phyloP scores from a whole-genome alignment of 2,797 vertebrate genomes.

The Alfaro cultratus region DNA sequence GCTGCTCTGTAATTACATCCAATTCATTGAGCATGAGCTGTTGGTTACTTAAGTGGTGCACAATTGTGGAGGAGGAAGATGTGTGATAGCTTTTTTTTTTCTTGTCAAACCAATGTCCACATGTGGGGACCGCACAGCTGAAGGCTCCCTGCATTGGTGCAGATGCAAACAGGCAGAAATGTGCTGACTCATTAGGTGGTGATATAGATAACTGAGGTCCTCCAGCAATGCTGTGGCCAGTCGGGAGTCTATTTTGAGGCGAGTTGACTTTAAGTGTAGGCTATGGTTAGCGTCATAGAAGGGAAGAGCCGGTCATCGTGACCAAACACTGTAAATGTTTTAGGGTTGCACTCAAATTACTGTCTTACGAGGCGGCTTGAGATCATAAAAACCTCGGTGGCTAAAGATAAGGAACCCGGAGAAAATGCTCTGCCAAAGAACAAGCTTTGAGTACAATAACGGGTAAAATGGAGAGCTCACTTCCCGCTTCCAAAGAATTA shows the following conservation, averaged over 20 bases:
- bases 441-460: neutral
- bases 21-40: conserved; percentile 54
- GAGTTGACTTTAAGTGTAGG: conserved; percentile 62
- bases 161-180: conserved; percentile 61
- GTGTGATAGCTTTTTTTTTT: conserved; percentile 12
- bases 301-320: conserved; percentile 30
- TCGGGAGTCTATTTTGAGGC: conserved; percentile 64
- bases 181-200: conserved; percentile 58
- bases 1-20: conserved; percentile 64
- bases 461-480: neutral
- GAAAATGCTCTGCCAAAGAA: neutral
- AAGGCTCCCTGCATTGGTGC: conserved; percentile 37
- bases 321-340: conserved; percentile 39
- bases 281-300: conserved; percentile 53
- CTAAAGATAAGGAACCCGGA: conserved; percentile 20
- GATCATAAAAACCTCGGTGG: conserved; percentile 11
- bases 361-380: neutral
- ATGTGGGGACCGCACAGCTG: conserved; percentile 48
- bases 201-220: conserved; percentile 69
- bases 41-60: conserved; percentile 41
- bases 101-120: conserved; percentile 42
- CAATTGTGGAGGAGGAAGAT: conserved; percentile 14
- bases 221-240: conserved; percentile 52
- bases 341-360: conserved; percentile 25
- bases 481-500: neutral